Evolutionary conservation across 1,140 invertebrate genomes (phyloP).

Genomic region (Arctopsyche grandis): DNA sequence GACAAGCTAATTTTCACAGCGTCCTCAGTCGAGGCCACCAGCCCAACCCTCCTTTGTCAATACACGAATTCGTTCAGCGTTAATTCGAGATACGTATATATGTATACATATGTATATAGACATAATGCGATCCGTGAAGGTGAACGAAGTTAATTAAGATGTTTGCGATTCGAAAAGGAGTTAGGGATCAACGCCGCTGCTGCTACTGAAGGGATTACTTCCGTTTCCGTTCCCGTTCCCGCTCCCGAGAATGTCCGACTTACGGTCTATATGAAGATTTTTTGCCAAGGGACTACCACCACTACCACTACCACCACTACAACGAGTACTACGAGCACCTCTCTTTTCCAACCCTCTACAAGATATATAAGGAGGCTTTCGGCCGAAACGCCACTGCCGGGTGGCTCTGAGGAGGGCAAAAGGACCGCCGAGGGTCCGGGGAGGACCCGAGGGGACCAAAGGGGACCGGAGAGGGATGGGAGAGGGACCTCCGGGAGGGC

Average conservation of each 20-base stretch:
- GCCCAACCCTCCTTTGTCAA: too few species aligned
- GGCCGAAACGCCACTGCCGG: constrained; percentile 34
- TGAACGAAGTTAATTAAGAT: constrained; percentile 15
- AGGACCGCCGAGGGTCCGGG: constrained; percentile 14
- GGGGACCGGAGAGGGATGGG: constrained; percentile 21
- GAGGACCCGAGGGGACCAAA: constrained; percentile 10
- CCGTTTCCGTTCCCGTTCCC: constrained; percentile 2
- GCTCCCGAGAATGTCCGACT: background rate
- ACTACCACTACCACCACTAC: background rate
- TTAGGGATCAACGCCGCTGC: background rate
- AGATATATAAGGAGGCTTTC: constrained; percentile 46
- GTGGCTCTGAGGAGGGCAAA: constrained; percentile 29
- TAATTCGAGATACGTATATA: background rate
- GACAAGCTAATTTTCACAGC: too few species aligned
- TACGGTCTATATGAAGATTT: constrained; percentile 49
- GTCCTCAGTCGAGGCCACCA: too few species aligned
- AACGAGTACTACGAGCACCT: too few species aligned
- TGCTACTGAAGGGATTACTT: background rate
- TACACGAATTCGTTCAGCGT: background rate
- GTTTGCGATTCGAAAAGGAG: background rate
- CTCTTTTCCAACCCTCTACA: background rate
- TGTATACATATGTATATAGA: too few species aligned
- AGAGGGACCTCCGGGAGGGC: constrained; percentile 32
- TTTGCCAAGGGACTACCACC: constrained; percentile 30
- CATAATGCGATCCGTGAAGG: background rate